These are phyloP conservation scores for Motacilla alba DNA, from an alignment of 2,113 vertebrate genomes.

Conservation along the genomic window DNA sequence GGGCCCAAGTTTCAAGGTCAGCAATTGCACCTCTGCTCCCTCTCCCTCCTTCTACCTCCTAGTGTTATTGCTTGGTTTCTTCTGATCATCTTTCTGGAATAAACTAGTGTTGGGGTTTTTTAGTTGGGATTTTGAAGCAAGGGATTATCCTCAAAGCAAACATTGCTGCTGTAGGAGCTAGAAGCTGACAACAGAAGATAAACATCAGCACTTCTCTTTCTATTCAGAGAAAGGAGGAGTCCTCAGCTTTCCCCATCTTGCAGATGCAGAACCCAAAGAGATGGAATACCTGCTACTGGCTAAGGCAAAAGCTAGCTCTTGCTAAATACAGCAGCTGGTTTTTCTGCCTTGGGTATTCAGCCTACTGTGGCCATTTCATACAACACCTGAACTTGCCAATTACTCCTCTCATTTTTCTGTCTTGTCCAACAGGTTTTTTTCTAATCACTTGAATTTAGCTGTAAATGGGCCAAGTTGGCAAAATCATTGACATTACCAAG, in stretches of 20 bases:
- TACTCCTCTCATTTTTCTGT: not conserved
- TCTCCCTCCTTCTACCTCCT: not conserved
- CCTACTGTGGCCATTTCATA: not conserved
- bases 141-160: not conserved
- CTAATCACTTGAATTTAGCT: not conserved
- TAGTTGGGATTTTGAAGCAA: not conserved
- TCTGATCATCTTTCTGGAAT: not conserved
- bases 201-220: not conserved
- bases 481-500: not conserved
- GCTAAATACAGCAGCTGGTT: not conserved
- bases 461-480: not conserved
- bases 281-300: not conserved
- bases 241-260: not conserved
- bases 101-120: not conserved
- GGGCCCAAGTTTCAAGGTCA: not conserved
- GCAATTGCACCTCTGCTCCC: not conserved
- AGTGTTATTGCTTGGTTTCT: not conserved
- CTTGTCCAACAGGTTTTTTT: not conserved
- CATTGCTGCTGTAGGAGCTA: not conserved
- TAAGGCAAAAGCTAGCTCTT: not conserved
- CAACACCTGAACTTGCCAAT: not conserved
- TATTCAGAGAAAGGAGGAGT: not conserved
- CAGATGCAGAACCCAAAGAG: not conserved
- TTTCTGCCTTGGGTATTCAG: not conserved
- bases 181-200: not conserved